Evolutionary conservation across 1,140 invertebrate genomes (phyloP), one percentile per base, ranked within the genome.

Genomic region (Holcopasites calliopsidis): DNA sequence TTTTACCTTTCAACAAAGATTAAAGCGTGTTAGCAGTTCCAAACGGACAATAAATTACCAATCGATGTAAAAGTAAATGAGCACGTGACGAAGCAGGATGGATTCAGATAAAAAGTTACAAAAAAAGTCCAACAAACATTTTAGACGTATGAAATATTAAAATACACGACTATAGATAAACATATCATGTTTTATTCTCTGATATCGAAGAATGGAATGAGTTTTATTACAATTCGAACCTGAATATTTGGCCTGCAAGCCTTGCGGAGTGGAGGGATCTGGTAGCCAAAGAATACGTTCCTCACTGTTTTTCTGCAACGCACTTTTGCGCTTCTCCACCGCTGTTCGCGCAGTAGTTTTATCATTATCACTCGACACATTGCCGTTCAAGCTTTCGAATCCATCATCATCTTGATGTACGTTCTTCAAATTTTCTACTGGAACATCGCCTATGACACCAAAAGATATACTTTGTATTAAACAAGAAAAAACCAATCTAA

Each of bases 361-460:
- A 75, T 93, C 93, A 85, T 94, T 94, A 60, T 95, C 95, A 88
- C 96, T 95, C 1, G 95, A 96, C 76, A 94, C 95, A 87, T 96
- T 96, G 18, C 95, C 95, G 87, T 96, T 96, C n/a, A 97, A 91
- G 87, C 96, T 97, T 91, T 97, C 96, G 88, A 97, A 97, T 18
- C 96, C 96, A 89, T 97, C 96, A 86, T 97, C 96, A 54, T 96
- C 96, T 69, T 89, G 90, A 80, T 90, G 88, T 47, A 90, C 79
- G 79, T 82, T 88, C 70, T 74, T 80, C 49, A 71, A 58, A 78
- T 71, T 84, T 77, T 84, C 80, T 64, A 80, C 77, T 78, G 71
- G 55, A 31, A 71, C 52, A 74, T 84, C 35, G 77, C 81, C 80
- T 84, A 57, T 72, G 65, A 26, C 5, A 79, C n/a, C 13, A 40